Base-by-base conservation (phyloP, 2,113 vertebrate species). In the Clarias gariepinus region DNA sequence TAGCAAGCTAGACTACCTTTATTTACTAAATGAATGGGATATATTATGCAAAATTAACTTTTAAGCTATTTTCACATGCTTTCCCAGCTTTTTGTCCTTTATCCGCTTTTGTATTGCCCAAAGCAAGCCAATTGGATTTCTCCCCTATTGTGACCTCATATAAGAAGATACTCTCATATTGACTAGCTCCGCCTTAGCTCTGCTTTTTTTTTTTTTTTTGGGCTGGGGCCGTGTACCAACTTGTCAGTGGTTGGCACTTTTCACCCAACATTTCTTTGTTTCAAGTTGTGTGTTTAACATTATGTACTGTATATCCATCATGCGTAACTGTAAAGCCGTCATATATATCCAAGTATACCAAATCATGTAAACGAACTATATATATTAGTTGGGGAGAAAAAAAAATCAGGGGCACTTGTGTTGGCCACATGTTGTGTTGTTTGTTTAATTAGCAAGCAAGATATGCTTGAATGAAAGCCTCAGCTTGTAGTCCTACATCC, bases 371-470 rank as follows among this genome's bases (percentile, higher is more conserved):
- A 55, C 81, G 57, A 83, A 53, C 41, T 28, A 18, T 9, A 53
- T 82, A 11, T n/a, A 82, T 19, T 66, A 15, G 25, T 55, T 10
- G 18, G 63, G 41, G 63, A 13, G 16, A 25, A n/a, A 25, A 63
- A 73, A 52, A 28, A 9, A 28, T 79, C 77, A 66, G 47, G 36
- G 76, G 21, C 61, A 58, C 30, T 80, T 68, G 25, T 0, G 4
- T 63, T 33, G 52, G 41, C 47, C 25, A 53, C 53, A 80, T 79
- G 77, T 52, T 86, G 30, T 41, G 77, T 33, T 81, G 21, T 86
- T 86, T 81, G 23, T 60, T 86, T 71, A 81, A 86, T 86, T 81
- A 71, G 66, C 25, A 11, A 60, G 15, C 23, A 18, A 81, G 64
- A 23, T 69, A 57, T 81, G 64, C 52, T 81, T 69, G 77, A 25